A percentile compares a stretch with the other conserved stretches of the same genome.
Evolutionary conservation across 2,113 vertebrate species (phyloP).

Genomic region (Sialia sialis): DNA sequence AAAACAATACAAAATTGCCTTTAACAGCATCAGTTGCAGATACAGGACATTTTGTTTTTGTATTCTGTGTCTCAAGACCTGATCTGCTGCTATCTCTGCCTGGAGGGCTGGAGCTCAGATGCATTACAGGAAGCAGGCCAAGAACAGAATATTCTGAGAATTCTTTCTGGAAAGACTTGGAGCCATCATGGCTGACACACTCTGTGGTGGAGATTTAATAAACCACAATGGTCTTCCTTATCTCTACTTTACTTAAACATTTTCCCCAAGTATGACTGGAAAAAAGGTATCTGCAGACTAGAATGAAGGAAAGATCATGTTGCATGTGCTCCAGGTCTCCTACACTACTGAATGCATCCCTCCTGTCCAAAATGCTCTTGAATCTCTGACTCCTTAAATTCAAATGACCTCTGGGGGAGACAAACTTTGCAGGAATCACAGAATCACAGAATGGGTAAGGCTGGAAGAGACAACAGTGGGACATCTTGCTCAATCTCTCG

Average conservation of each 20-base stretch:
- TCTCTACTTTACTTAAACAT: not conserved
- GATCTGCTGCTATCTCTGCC: not conserved
- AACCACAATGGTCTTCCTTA: not conserved
- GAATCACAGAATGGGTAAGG: not conserved
- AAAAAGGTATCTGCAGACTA: not conserved
- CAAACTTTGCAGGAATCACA: not conserved
- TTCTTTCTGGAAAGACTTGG: not conserved
- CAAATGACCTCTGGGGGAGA: not conserved
- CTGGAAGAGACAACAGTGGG: not conserved
- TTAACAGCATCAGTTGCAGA: not conserved
- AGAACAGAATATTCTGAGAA: not conserved
- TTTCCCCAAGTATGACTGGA: not conserved
- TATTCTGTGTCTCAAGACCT: not conserved
- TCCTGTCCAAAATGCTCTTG: not conserved
- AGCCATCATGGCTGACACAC: not conserved
- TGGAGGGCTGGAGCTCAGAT: not conserved
- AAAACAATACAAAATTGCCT: not conserved
- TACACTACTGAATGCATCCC: not conserved
- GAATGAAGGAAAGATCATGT: not conserved
- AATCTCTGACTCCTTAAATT: not conserved
- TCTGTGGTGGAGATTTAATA: not conserved
- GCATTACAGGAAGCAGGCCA: not conserved
- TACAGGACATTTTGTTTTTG: not conserved
- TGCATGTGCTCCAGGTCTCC: accelerated
- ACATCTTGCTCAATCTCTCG: not conserved